Conservation (phyloP, 2,113 vertebrate species). For the Myiozetetes cayanensis region DNA sequence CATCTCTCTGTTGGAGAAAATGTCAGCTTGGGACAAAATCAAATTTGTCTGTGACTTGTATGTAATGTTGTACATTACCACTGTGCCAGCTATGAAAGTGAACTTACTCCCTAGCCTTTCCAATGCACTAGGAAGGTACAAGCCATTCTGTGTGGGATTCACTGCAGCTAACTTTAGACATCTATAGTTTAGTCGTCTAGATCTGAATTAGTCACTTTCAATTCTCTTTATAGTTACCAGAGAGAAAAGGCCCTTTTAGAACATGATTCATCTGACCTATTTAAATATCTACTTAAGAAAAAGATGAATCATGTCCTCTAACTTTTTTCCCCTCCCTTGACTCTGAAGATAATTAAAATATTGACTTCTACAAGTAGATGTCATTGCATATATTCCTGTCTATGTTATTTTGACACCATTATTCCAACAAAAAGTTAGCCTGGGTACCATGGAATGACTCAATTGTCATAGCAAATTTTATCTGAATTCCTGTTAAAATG, state of each 20-base stretch:
- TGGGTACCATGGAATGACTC: not conserved
- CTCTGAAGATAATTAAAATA: not conserved
- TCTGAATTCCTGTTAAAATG: not conserved
- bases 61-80: not conserved
- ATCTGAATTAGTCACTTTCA: constrained; percentile 37
- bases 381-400: not conserved
- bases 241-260: constrained; percentile 25
- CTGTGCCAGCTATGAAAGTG: not conserved
- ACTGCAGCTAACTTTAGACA: constrained; percentile 20
- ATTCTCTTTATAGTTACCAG: constrained; percentile 7
- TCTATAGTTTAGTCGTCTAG: not conserved
- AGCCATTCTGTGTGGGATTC: constrained; percentile 17
- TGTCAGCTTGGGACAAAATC: not conserved
- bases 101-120: not conserved
- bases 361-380: not conserved
- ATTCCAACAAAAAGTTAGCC: not conserved
- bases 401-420: not conserved
- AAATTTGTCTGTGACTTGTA: not conserved
- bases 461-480: not conserved
- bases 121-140: not conserved
- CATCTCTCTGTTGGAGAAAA: not conserved
- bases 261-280: constrained; percentile 53
- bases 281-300: constrained; percentile 32
- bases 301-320: constrained; percentile 28
- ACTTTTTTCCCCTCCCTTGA: not conserved